Conservation (phyloP, 2,888 invertebrate genomes). For the Itoplectis maculator region DNA sequence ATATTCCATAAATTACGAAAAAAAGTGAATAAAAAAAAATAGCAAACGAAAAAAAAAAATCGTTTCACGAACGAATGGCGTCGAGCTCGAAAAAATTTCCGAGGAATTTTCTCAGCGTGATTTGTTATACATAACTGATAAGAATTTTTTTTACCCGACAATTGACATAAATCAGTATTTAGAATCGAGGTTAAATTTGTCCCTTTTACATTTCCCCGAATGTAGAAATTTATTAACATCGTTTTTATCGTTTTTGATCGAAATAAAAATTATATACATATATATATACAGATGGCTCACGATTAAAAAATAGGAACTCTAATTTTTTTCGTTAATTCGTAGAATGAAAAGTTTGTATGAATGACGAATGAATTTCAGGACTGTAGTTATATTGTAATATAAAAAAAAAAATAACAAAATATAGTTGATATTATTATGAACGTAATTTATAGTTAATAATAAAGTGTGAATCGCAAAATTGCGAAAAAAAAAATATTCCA, state of each 20-base stretch:
- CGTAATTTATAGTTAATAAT: constrained; percentile 51
- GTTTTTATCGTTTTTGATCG: constrained; percentile 42
- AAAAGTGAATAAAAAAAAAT: constrained; percentile 35
- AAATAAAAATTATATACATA: constrained; percentile 5
- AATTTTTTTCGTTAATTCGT: constrained; percentile 30
- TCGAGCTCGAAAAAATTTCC: constrained; percentile 58
- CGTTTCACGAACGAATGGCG: constrained; percentile 58
- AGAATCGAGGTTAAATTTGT: constrained; percentile 49
- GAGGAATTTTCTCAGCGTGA: constrained; percentile 48
- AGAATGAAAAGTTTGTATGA: constrained; percentile 54
- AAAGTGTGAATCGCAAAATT: constrained; percentile 52
- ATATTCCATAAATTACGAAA: constrained; percentile 62
- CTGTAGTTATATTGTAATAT: constrained; percentile 77
- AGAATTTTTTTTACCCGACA: constrained; percentile 49
- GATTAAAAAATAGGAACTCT: constrained; percentile 20
- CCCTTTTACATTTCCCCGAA: constrained; percentile 32
- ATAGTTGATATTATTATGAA: constrained; percentile 71
- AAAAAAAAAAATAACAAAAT: constrained; percentile 67
- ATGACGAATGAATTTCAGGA: constrained; percentile 66
- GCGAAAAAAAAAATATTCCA: constrained; percentile 56
- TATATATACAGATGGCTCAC: constrained; percentile 25
- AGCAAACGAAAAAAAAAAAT: constrained; percentile 18
- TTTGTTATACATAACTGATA: constrained; percentile 49
- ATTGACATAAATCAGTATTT: constrained; percentile 62
- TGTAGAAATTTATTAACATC: constrained; percentile 34